Conservation (phyloP, 2,797 vertebrate genomes). For the Fundulus diaphanus region DNA sequence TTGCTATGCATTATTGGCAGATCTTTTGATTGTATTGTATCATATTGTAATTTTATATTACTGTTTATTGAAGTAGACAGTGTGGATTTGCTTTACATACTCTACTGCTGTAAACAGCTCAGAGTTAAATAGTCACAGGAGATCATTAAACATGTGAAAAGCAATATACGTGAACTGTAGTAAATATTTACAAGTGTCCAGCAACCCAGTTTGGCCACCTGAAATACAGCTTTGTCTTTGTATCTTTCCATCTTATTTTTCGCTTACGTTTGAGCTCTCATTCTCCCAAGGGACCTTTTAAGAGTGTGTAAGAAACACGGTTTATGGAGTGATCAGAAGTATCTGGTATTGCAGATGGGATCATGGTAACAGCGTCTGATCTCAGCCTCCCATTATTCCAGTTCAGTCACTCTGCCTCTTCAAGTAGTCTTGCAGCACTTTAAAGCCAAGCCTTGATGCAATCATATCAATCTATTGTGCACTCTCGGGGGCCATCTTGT, state of each 20-base stretch:
- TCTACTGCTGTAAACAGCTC: neutral
- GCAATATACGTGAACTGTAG: constrained; percentile 19
- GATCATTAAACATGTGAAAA: constrained; percentile 13
- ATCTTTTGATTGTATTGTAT: neutral
- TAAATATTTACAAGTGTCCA: constrained; percentile 58
- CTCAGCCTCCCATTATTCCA: constrained; percentile 70
- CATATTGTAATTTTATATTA: neutral
- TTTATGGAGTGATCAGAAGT: constrained; percentile 60
- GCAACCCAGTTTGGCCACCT: constrained; percentile 37
- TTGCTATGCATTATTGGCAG: neutral
- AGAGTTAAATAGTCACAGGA: neutral
- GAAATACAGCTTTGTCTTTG: constrained; percentile 48
- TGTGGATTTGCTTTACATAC: neutral
- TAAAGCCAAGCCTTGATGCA: constrained; percentile 69
- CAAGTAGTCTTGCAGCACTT: constrained; percentile 72
- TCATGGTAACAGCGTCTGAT: constrained; percentile 67
- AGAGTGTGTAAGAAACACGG: constrained; percentile 52
- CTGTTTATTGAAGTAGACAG: neutral
- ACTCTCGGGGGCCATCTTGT: constrained; percentile 51
- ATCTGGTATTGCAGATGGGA: constrained; percentile 67
- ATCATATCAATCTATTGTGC: constrained; percentile 64
- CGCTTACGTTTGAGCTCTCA: constrained; percentile 17
- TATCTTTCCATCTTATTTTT: constrained; percentile 53
- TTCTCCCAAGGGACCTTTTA: constrained; percentile 43
- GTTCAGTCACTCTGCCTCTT: constrained; percentile 63